Conservation (phyloP, 2,113 vertebrate species). For the Cynocephalus volans region DNA sequence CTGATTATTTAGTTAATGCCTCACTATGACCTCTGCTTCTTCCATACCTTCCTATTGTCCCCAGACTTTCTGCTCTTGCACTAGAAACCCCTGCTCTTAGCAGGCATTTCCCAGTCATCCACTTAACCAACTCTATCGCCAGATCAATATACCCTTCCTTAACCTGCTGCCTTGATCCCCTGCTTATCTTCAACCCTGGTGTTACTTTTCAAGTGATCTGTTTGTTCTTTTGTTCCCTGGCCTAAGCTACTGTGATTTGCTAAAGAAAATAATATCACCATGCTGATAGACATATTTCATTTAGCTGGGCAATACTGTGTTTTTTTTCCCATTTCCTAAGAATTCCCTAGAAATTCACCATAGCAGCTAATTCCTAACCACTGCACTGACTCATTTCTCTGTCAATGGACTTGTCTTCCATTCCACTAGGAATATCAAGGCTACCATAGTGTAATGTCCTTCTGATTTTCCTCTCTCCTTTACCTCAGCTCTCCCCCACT, state of each 20-base stretch:
- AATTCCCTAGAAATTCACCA: neutral
- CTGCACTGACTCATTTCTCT: neutral
- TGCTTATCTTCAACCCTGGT: neutral
- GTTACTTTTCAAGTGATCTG: neutral
- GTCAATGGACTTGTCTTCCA: neutral
- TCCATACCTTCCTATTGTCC: neutral
- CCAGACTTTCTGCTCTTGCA: neutral
- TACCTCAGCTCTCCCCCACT: neutral
- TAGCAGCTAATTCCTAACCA: neutral
- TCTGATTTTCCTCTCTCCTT: neutral
- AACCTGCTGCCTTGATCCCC: too few species aligned
- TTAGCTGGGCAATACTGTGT: neutral
- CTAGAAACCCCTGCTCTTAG: neutral
- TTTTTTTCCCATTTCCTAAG: neutral
- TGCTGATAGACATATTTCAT: neutral
- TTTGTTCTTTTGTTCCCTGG: neutral
- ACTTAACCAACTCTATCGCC: neutral
- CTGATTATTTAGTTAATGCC: neutral
- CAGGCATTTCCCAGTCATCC: neutral
- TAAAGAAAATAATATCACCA: neutral
- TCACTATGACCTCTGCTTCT: neutral
- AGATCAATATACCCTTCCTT: neutral
- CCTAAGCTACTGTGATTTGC: neutral
- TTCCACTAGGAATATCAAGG: neutral
- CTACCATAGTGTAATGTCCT: accelerated